Conservation (phyloP, 2,113 vertebrate genomes). For the Columba janthina region DNA sequence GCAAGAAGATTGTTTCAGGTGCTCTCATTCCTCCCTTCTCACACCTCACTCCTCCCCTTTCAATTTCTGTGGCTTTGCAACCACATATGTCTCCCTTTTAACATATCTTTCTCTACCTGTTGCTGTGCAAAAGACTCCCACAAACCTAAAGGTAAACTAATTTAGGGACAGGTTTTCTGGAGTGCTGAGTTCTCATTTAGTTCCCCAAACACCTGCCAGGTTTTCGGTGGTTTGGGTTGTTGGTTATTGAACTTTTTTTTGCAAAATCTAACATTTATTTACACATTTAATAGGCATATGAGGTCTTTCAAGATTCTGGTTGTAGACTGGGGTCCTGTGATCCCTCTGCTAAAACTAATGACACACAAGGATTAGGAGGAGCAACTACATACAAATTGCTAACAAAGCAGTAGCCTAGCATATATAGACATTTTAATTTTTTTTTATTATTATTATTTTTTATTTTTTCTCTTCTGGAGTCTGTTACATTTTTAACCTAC, state of each 20-base stretch:
- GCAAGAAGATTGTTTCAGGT: not conserved
- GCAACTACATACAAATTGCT: not conserved
- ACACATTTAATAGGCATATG: not conserved
- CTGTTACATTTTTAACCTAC: not conserved
- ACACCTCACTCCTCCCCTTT: not conserved
- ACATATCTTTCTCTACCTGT: not conserved
- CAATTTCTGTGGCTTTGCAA: not conserved
- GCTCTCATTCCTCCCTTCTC: not conserved
- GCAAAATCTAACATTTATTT: not conserved
- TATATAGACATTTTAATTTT: not conserved
- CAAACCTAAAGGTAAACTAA: slow-evolving; percentile 19
- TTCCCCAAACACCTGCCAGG: not conserved
- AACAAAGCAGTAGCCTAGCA: not conserved
- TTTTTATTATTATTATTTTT: too few species aligned
- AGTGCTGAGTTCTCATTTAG: not conserved
- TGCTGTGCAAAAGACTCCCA: not conserved
- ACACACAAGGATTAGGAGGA: not conserved
- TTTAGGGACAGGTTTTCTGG: not conserved
- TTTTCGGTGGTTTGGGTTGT: not conserved
- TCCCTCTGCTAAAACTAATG: not conserved
- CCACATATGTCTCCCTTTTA: not conserved
- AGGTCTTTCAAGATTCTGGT: not conserved
- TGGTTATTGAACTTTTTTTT: not conserved
- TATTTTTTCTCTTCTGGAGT: not conserved
- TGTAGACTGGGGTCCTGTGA: not conserved